phyloP scores from a whole-genome alignment of 2,113 vertebrate species.

The Acrocephalus arundinaceus region DNA sequence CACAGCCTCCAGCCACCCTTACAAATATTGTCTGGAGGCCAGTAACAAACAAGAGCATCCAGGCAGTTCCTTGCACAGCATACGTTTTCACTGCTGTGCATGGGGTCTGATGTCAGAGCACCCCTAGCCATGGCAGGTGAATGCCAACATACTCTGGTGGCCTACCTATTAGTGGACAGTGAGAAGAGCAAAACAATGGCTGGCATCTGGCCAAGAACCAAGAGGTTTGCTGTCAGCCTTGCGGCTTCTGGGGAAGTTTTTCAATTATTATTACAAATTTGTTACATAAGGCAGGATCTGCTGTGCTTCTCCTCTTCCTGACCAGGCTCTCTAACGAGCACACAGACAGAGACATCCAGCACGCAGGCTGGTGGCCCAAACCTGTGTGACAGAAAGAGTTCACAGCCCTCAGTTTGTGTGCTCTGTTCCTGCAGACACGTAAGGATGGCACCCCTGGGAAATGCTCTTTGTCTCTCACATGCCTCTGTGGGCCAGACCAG shows the following conservation, averaged over 20 bases:
- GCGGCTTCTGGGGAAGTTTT: background rate
- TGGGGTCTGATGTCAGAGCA: background rate
- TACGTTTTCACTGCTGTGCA: accelerated
- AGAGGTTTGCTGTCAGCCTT: background rate
- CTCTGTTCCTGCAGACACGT: background rate
- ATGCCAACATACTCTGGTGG: background rate
- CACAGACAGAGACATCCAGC: background rate
- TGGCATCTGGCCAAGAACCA: background rate
- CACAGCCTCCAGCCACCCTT: too few species aligned
- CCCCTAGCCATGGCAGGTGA: background rate
- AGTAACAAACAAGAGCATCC: background rate
- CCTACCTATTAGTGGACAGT: background rate
- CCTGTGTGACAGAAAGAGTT: background rate
- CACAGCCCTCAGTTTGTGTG: background rate
- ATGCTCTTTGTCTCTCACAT: background rate
- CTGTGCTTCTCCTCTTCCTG: background rate
- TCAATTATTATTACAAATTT: background rate
- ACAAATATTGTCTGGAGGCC: background rate
- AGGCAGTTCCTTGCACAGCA: background rate
- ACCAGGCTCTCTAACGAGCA: background rate
- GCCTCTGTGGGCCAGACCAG: background rate
- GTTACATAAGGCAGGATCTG: background rate
- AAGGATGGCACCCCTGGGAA: accelerated
- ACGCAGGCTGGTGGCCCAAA: background rate
- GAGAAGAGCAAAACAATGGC: background rate